Base-by-base conservation (phyloP, 2,113 vertebrate genomes). In the Xiphophorus couchianus region DNA sequence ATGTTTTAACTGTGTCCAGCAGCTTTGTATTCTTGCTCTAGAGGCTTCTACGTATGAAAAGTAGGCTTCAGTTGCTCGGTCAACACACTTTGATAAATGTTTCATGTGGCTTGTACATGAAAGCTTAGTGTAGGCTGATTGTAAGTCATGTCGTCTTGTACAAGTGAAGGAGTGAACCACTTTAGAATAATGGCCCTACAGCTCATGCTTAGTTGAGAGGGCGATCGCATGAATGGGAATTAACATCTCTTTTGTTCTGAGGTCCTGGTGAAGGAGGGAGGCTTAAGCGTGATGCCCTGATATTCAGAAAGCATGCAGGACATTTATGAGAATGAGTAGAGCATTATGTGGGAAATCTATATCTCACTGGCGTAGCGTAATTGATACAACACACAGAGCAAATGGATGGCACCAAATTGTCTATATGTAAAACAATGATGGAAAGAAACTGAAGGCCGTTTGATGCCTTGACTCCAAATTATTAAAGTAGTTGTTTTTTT, bases 241-340 rank as follows among this genome's bases (percentile, higher is more conserved):
- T 85, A 85, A 66, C 77, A 83, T 84, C 74, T 64, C 74, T 78
- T 76, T 81, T 78, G 80, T 86, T 79, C 60, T 48, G 71, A 82
- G 33, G 58, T 71, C 14, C 71, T 68, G 60, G 79, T 86, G 64
- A 84, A 66, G 66, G 73, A 65, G 63, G 75, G 69, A 78, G 62
- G 72, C 73, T 84, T 72, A 80, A 33, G 74, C 66, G 70, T 82
- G 63, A 31, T 54, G 73, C 73, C 68, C 65, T 10, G 5, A 48
- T 77, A 64, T 63, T 9, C n/a, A 66, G 66, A n/a, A 58, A 67
- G 66, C 30, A 66, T 33, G 68, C 1, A 9, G 25, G 29, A n/a
- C 37, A 65, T 80, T 77, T 74, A 82, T 78, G n/a, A 77, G 74
- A 68, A 80, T 76, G 66, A 88, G 70, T 77, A 54, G 44, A 31